These are phyloP conservation scores for Smithornis capensis DNA, from an alignment of 2,113 vertebrate genomes.

Conservation along the genomic window DNA sequence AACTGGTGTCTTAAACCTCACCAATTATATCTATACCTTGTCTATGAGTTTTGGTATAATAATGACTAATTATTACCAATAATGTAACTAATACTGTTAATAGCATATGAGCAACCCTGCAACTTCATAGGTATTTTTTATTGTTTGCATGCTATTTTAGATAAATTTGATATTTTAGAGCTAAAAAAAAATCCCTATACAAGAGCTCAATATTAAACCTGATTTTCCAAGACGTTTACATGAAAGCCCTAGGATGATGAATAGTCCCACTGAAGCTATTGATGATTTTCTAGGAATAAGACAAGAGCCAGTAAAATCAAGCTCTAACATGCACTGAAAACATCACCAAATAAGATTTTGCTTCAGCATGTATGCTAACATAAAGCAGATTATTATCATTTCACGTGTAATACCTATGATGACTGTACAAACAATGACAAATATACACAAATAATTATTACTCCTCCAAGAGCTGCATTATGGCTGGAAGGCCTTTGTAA, in stretches of 20 bases:
- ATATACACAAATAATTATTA: not conserved
- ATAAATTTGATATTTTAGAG: not conserved
- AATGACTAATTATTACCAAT: not conserved
- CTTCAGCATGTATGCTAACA: not conserved
- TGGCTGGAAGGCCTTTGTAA: not conserved
- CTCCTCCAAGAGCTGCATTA: not conserved
- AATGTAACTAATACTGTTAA: not conserved
- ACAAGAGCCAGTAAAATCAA: slow-evolving; percentile 14
- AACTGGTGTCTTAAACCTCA: not conserved
- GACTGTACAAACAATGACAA: not conserved
- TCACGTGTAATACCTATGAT: not conserved
- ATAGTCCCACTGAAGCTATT: not conserved
- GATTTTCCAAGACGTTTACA: not conserved
- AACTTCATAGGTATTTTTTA: not conserved
- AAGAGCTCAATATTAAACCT: not conserved
- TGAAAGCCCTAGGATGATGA: not conserved
- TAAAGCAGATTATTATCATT: not conserved
- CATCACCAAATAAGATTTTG: not conserved
- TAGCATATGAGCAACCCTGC: not conserved
- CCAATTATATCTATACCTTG: not conserved
- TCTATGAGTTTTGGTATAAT: not conserved
- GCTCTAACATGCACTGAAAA: not conserved
- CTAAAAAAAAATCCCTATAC: not conserved
- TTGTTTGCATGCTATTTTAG: not conserved
- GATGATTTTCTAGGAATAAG: slow-evolving; percentile 13